These are phyloP conservation scores for Ischnus inquisitorius DNA, from an alignment of 2,888 invertebrate genomes.

Conservation along the genomic window DNA sequence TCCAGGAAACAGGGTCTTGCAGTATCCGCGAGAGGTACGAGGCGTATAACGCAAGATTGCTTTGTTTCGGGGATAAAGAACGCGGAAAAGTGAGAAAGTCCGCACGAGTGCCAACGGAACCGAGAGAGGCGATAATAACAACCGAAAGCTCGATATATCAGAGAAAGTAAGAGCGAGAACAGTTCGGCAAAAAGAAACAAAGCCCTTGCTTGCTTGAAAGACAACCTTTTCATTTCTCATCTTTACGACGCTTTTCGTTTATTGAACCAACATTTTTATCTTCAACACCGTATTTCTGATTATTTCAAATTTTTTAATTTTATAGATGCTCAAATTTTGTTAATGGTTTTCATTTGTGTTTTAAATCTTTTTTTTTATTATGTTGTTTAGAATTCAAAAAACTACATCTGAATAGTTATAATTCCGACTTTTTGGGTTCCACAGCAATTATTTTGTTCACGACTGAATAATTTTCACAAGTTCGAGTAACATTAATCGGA, in stretches of 20 bases:
- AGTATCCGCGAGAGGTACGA: conserved; percentile 29
- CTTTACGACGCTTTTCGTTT: conserved; percentile 15
- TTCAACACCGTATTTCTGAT: not conserved
- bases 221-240: conserved; percentile 73
- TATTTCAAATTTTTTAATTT: not conserved
- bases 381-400: no score
- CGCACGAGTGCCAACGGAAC: conserved; percentile 48
- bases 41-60: conserved; percentile 77
- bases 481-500: not conserved
- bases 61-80: conserved; percentile 83
- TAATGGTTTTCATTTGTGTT: no score
- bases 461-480: not conserved
- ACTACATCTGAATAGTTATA: not conserved
- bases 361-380: no score
- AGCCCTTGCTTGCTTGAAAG: conserved; percentile 78
- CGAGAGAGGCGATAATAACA: conserved; percentile 52
- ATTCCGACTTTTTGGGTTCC: not conserved
- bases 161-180: conserved; percentile 35
- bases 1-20: conserved; percentile 73
- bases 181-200: conserved; percentile 63
- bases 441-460: not conserved
- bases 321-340: no score
- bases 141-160: conserved; percentile 37
- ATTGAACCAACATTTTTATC: not conserved
- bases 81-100: conserved; percentile 54